Conservation (phyloP, 2,888 invertebrate genomes). For the Hipparchia semele region DNA sequence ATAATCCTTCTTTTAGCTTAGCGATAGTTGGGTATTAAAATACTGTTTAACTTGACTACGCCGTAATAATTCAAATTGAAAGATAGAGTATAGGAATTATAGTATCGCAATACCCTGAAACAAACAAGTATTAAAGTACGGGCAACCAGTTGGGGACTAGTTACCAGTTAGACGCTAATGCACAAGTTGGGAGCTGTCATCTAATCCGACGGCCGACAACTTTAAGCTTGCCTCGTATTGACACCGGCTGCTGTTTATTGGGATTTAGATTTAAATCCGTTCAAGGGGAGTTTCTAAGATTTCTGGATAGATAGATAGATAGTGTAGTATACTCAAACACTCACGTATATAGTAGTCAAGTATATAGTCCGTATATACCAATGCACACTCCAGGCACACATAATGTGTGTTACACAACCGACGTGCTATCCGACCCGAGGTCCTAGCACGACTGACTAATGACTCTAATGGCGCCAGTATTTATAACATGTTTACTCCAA, state of each 20-base stretch:
- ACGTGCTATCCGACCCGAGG: too few species aligned
- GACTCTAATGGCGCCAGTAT: too few species aligned
- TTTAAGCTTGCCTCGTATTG: constrained; percentile 29
- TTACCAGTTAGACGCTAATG: constrained; percentile 21
- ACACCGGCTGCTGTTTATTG: constrained; percentile 23
- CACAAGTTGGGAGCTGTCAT: constrained; percentile 29
- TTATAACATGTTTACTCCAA: too few species aligned
- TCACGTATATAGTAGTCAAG: too few species aligned
- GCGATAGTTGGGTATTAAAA: too few species aligned
- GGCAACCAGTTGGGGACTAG: constrained; percentile 17
- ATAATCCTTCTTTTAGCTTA: background rate
- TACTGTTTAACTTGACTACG: too few species aligned
- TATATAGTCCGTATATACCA: too few species aligned
- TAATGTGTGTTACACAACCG: too few species aligned
- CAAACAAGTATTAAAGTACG: constrained; percentile 27
- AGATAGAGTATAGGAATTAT: background rate
- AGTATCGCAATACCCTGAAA: background rate
- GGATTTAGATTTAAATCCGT: constrained; percentile 6
- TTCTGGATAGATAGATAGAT: too few species aligned
- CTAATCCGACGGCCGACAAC: constrained; percentile 35
- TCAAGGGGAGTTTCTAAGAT: background rate
- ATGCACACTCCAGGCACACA: too few species aligned
- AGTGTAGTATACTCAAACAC: too few species aligned
- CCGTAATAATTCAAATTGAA: background rate
- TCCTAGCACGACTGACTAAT: too few species aligned